Evolutionary conservation across 2,797 vertebrate genomes (phyloP), one percentile per base, ranked within the genome.

Genomic region (Neosilurus mollespiculum): DNA sequence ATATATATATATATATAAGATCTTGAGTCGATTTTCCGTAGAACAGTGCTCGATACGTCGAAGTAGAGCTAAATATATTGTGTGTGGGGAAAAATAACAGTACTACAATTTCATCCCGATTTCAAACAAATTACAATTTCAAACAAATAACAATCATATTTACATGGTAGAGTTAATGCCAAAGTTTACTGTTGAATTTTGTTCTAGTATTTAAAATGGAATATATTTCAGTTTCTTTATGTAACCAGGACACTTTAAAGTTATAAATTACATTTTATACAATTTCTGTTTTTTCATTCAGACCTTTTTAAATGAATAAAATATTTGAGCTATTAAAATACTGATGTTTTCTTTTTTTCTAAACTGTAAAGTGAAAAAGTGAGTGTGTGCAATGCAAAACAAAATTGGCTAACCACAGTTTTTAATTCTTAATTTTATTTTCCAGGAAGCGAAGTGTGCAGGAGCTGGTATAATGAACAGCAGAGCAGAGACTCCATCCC

Each of bases 401-500:
- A 9, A 2, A 0, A 54, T 24, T 16, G 9, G 8, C 15, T 56
- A 75, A 73, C 9, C 71, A 34, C 26, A 26, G 8, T 18, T 49
- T 9, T 49, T 69, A 43, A 2, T 43, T 43, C 43, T 43, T 43
- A 43, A 10, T 22, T 81, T 26, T 43, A 2, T 37, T 67, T 14
- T 16, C 15, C 43, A 81, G 80, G 80, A 81, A 72, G 56, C 49
- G 10, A 81, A 72, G 56, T 54, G 56, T 26, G 56, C 34, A 49
- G 61, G 51, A 65, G 15, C 67, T 62, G 22, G 30, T 51, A 0
- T 62, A 62, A 61, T 9, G 16, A 65, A 26, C 54, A 51, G 56
- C 80, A 62, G 67, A 9, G 93, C 95, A 87, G 94, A 94, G 86
- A 94, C 95, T 0, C 93, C 93, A 7, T 92, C 95, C 18, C 94